Conservation (phyloP, 2,888 invertebrate genomes). For the Himalopsyche kuldschensis region DNA sequence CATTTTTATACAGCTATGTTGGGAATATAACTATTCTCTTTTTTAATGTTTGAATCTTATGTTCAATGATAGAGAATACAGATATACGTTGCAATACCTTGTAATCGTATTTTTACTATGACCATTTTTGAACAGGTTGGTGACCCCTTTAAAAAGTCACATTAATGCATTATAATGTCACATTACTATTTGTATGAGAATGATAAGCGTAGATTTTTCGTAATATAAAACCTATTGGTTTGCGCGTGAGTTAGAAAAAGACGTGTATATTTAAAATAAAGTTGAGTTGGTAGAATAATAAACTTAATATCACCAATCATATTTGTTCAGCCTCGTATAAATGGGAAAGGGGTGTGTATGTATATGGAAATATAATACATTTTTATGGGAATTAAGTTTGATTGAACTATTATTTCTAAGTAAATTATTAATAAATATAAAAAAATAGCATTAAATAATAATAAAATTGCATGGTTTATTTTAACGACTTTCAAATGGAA, state of each 20-base stretch:
- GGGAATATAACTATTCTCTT: too few species aligned
- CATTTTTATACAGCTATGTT: too few species aligned
- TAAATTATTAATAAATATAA: not conserved
- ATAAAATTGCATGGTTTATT: too few species aligned
- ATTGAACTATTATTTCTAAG: not conserved
- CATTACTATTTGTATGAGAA: constrained; percentile 30
- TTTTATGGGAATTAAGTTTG: not conserved
- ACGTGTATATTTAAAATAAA: constrained; percentile 21
- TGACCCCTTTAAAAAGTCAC: constrained; percentile 9
- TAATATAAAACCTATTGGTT: constrained; percentile 12
- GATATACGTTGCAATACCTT: too few species aligned
- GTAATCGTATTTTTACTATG: too few species aligned
- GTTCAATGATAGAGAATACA: too few species aligned
- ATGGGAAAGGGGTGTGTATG: not conserved
- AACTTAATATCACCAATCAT: constrained; percentile 17
- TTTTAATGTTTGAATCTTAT: too few species aligned
- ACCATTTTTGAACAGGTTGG: not conserved
- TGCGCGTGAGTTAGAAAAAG: constrained; percentile 27
- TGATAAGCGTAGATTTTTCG: constrained; percentile 38
- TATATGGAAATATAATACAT: not conserved
- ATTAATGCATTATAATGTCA: constrained; percentile 25
- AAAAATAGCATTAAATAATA: too few species aligned
- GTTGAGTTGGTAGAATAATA: constrained; percentile 1
- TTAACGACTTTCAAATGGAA: too few species aligned
- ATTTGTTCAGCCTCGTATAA: constrained; percentile 15